These are phyloP conservation scores for Carettochelys insculpta DNA, from an alignment of 2,113 vertebrate genomes.

Conservation along the genomic window DNA sequence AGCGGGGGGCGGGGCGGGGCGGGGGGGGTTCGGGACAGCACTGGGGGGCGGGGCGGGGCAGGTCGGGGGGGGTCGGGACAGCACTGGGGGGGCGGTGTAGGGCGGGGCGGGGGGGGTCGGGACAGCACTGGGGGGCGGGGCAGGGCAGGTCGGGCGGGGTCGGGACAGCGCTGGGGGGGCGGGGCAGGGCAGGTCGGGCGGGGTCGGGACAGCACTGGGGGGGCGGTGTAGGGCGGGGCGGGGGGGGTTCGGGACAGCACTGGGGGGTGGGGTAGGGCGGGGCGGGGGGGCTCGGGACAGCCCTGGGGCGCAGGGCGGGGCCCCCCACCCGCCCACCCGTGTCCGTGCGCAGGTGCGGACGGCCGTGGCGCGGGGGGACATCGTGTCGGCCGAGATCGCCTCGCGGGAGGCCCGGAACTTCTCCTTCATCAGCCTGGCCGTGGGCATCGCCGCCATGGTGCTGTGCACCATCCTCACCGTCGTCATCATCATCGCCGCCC, in stretches of 20 bases:
- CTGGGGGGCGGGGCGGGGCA: too few species aligned
- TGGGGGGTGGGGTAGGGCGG: too few species aligned
- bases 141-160: neutral
- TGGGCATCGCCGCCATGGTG: constrained; percentile 93
- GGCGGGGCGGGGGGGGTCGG: too few species aligned
- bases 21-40: too few species aligned
- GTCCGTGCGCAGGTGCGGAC: constrained; percentile 84
- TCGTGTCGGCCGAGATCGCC: constrained; percentile 92
- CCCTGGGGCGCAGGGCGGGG: too few species aligned
- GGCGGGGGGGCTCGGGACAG: neutral
- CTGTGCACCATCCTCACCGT: constrained; percentile 94
- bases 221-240: too few species aligned
- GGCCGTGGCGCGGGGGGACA: constrained; percentile 89
- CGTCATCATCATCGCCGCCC: constrained; percentile 94
- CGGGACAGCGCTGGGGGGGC: neutral
- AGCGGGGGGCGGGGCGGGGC: too few species aligned
- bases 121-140: too few species aligned
- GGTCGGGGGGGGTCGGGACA: neutral
- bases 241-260: neutral
- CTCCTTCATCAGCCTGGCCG: constrained; percentile 95
- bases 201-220: neutral
- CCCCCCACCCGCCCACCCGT: neutral
- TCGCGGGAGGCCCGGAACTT: constrained; percentile 93
- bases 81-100: too few species aligned
- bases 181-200: too few species aligned